phyloP scores from a whole-genome alignment of 1,140 invertebrate species.

The Bombyx mandarina region DNA sequence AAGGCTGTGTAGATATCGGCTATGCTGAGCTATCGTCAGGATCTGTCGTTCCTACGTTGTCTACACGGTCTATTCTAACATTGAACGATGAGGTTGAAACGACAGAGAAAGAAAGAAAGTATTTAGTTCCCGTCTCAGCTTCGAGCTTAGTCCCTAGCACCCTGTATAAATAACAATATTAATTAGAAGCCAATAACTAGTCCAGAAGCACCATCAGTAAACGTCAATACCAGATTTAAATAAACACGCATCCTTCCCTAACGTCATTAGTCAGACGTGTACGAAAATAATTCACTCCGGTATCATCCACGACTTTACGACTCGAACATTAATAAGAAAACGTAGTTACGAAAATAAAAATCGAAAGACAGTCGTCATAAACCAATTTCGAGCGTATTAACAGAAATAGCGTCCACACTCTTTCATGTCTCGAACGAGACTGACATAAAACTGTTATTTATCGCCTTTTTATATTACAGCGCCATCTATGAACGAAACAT shows the following conservation, averaged over 20 bases:
- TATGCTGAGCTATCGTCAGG: too few relatives aligned
- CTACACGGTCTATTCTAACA: too few relatives aligned
- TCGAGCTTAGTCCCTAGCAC: too few relatives aligned
- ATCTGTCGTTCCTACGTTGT: too few relatives aligned
- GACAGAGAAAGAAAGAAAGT: too few relatives aligned
- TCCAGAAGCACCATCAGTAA: slow-evolving; percentile 23
- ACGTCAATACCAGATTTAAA: slow-evolving; percentile 28
- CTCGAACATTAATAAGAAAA: too few relatives aligned
- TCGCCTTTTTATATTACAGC: slow-evolving; percentile 20
- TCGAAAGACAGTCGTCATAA: slow-evolving; percentile 69
- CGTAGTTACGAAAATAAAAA: slow-evolving; percentile 43
- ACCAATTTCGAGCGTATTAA: slow-evolving; percentile 63
- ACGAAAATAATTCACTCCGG: not conserved
- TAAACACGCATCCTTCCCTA: slow-evolving; percentile 17
- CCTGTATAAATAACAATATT: too few relatives aligned
- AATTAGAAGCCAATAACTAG: slow-evolving; percentile 2
- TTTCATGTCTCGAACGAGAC: slow-evolving; percentile 56
- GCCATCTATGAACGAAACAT: slow-evolving; percentile 45
- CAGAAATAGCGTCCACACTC: slow-evolving; percentile 66
- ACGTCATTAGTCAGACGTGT: slow-evolving; percentile 32
- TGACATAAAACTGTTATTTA: slow-evolving; percentile 64
- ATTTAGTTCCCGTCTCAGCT: too few relatives aligned
- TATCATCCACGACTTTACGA: not conserved
- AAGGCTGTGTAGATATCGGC: too few relatives aligned
- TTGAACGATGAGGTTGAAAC: too few relatives aligned